Base-by-base conservation (phyloP, 2,113 vertebrate species). In the Choloepus hoffmanni region DNA sequence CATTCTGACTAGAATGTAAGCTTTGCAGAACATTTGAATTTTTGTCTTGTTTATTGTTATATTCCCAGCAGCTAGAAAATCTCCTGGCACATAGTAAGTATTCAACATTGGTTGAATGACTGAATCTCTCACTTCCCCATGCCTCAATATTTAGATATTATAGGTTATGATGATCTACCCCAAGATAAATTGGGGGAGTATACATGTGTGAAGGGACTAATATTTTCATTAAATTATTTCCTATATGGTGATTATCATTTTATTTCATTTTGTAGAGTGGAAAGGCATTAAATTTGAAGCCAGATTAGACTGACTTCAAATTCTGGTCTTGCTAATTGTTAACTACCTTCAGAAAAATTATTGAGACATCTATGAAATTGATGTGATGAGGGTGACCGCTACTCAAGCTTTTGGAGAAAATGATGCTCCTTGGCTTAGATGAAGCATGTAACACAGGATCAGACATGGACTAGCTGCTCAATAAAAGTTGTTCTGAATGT, bases 341-440 rank as follows among this genome's bases (percentile, higher is more conserved):
- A 94, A 58, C 73, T 62, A 79, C 70, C 58, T 62, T 92, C 83
- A 92, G 93, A 70, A 91, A 85, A 62, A 62, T 7, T 40, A 89
- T 63, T 88, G 16, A 74, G 79, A 68, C 95, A 89, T 19, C 74
- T 87, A 68, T 84, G 45, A 79, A 94, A 94, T 30, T 89, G 78
- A 89, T 70, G 6, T 91, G 79, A 93, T 70, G 70, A 96, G 70
- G 78, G 13, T 94, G 72, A 30, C 77, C 78, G 77, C 60, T 76
- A 81, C 7, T 90, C 19, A 63, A 84, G 53, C 14, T 77, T 97
- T 97, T 79, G 50, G 70, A 95, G 63, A 92, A 89, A 94, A 84
- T 68, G 26, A 48, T 79, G 68, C 36, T 33, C 45, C 33, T 67
- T 74, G 63, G 94, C 86, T 87, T 95, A n/a, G 13, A 95, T 5